phyloP scores from a whole-genome alignment of 2,797 vertebrate genomes.

The Labroides dimidiatus region DNA sequence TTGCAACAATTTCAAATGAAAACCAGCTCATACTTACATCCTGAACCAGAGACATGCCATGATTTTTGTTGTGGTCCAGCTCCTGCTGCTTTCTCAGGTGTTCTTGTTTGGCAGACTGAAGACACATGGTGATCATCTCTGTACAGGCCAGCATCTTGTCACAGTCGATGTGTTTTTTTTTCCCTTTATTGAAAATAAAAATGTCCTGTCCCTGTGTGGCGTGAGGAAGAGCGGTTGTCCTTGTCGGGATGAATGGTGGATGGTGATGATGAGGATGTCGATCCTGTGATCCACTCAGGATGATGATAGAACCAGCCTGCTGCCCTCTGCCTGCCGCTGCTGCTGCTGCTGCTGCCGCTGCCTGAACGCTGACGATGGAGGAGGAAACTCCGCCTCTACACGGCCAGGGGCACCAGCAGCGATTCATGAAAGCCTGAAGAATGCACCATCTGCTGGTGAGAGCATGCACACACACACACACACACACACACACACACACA shows the following conservation, averaged over 20 bases:
- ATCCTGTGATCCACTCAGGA: slow-evolving; percentile 47
- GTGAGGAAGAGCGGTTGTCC: slow-evolving; percentile 18
- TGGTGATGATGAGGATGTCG: slow-evolving; percentile 25
- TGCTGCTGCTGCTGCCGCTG: slow-evolving; percentile 3
- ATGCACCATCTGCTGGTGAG: slow-evolving; percentile 67
- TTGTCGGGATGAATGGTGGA: slow-evolving; percentile 38
- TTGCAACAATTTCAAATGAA: not conserved
- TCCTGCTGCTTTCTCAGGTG: slow-evolving; percentile 72
- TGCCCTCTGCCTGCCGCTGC: slow-evolving; percentile 39
- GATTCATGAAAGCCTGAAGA: slow-evolving; percentile 39
- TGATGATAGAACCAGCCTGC: slow-evolving; percentile 47
- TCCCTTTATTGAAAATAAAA: not conserved
- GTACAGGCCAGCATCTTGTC: slow-evolving; percentile 86
- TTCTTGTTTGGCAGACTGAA: slow-evolving; percentile 84
- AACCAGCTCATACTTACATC: slow-evolving; percentile 83
- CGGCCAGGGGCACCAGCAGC: not conserved
- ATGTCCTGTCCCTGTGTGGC: not conserved
- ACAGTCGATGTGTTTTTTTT: slow-evolving; percentile 24
- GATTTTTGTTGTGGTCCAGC: slow-evolving; percentile 75
- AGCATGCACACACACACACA: not conserved
- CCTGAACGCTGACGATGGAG: slow-evolving; percentile 29
- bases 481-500: slow-evolving; percentile 3
- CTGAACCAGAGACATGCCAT: slow-evolving; percentile 84
- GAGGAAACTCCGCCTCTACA: slow-evolving; percentile 59
- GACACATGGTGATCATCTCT: slow-evolving; percentile 90